Base-by-base conservation (phyloP, 2,797 vertebrate genomes). In the Parotocinclus haroldoi region DNA sequence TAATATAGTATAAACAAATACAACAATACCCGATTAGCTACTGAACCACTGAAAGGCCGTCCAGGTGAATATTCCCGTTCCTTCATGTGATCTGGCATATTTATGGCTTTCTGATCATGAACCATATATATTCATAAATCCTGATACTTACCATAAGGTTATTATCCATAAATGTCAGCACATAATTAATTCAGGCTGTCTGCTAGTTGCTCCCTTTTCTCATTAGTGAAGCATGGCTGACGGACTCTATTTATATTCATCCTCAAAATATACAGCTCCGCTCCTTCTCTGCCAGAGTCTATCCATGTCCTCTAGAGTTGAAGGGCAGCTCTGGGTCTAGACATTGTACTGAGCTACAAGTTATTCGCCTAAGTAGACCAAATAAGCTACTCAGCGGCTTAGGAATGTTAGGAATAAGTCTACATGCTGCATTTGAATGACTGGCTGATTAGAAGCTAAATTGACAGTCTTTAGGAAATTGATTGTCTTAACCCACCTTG, bases 241-340 rank as follows among this genome's bases (percentile, higher is more conserved):
- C 49, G 64, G 67, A 77, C 65, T 79, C 71, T 70, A 77, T 79
- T 79, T 73, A 79, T 79, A 73, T 79, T 79, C 78, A 77, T 67
- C 66, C 73, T 62, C 72, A 77, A 79, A 79, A 79, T 77, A 79
- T 51, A 77, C 73, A 77, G 75, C 57, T 46, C 53, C 63, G 65
- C 71, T 79, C 50, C 57, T 75, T 77, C 69, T 71, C 70, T 77
- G 70, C 75, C 72, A 76, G 48, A 75, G 59, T 66, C 59, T 53
- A 48, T 59, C 66, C 58, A 63, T 19, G 68, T 59, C 60, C 64
- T 75, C 54, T 72, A 63, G n/a, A 40, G 69, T 59, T 73, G 71
- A 76, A 76, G 71, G 71, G 58, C 73, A 77, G 56, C 64, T 68
- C 42, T 61, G 58, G 61, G 73, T 77, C 63, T 76, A 45, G 58